A percentile compares a stretch with the other conserved stretches of the same genome.
phyloP scores from a whole-genome alignment of 1,140 invertebrate species.

The Sweltsa coloradensis region DNA sequence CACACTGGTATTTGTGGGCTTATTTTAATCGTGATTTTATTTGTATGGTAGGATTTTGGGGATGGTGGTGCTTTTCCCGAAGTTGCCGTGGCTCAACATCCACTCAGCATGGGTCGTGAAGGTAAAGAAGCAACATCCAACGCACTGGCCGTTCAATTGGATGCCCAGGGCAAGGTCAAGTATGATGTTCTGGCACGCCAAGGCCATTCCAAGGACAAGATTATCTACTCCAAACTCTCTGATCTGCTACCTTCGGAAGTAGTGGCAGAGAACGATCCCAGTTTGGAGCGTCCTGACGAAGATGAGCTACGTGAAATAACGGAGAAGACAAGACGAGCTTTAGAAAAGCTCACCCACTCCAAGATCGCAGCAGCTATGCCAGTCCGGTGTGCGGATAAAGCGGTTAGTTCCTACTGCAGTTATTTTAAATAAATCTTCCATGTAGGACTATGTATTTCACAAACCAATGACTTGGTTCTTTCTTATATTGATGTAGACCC shows the following conservation, averaged over 20 bases:
- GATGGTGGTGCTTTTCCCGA: conserved; percentile 99
- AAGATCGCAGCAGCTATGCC: conserved; percentile 92
- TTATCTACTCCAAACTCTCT: conserved; percentile 90
- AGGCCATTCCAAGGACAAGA: conserved; percentile 93
- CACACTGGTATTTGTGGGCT: too few relatives aligned
- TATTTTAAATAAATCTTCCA: neutral
- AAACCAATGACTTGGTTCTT: neutral
- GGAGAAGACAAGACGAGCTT: conserved; percentile 67
- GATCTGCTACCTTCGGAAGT: conserved; percentile 92
- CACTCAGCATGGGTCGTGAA: conserved; percentile 71
- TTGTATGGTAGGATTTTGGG: conserved; percentile 50
- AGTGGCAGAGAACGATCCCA: conserved; percentile 79
- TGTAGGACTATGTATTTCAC: neutral
- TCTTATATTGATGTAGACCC: neutral
- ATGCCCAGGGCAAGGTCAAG: conserved; percentile 89
- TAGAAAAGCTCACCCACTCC: conserved; percentile 77
- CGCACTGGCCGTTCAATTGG: conserved; percentile 86
- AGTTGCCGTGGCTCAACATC: conserved; percentile 94
- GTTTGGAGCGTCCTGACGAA: conserved; percentile 69
- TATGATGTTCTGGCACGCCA: conserved; percentile 93
- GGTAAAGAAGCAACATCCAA: conserved; percentile 69
- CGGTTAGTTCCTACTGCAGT: too few relatives aligned
- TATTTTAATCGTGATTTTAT: too few relatives aligned
- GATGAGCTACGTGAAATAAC: conserved; percentile 80
- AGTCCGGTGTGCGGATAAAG: conserved; percentile 80